These are phyloP conservation scores for Chesias legatella DNA, from an alignment of 2,888 invertebrate genomes.

Conservation along the genomic window DNA sequence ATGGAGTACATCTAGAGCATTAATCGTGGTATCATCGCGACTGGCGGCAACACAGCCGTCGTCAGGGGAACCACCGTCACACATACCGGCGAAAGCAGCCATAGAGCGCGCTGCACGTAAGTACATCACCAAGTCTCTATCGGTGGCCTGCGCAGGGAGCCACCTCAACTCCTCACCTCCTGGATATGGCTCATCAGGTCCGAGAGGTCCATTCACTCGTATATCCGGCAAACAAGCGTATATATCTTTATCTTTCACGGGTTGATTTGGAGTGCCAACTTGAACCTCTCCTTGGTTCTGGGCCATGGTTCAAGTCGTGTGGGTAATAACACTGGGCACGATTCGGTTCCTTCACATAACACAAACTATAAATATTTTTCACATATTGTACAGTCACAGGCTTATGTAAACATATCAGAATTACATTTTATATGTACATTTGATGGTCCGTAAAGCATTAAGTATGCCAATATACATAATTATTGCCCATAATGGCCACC, in stretches of 20 bases:
- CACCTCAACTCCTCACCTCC: slow-evolving; percentile 94
- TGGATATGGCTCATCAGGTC: slow-evolving; percentile 70
- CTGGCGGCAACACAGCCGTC: slow-evolving; percentile 98
- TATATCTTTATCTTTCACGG: slow-evolving; percentile 75
- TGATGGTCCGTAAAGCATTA: slow-evolving; percentile 64
- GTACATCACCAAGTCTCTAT: slow-evolving; percentile 98
- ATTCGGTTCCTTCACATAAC: slow-evolving; percentile 56
- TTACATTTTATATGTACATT: slow-evolving; percentile 51
- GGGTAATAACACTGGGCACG: slow-evolving; percentile 61
- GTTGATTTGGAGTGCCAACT: slow-evolving; percentile 75
- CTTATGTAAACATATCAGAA: slow-evolving; percentile 39
- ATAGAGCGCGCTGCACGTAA: slow-evolving; percentile 97
- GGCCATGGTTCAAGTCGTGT: slow-evolving; percentile 67
- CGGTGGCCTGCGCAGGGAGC: slow-evolving; percentile 95
- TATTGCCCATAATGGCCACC: slow-evolving; percentile 80
- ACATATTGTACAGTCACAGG: slow-evolving; percentile 56
- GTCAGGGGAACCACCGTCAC: slow-evolving; percentile 98
- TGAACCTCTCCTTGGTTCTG: slow-evolving; percentile 79
- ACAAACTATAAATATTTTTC: slow-evolving; percentile 49
- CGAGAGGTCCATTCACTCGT: slow-evolving; percentile 72
- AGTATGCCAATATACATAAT: slow-evolving; percentile 80
- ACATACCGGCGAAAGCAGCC: slow-evolving; percentile 99
- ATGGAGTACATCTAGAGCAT: slow-evolving; percentile 97
- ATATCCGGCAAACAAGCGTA: slow-evolving; percentile 80
- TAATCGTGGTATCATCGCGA: slow-evolving; percentile 98